Evolutionary conservation across 2,113 vertebrate species (phyloP), one percentile per base, ranked within the genome.

Genomic region (Syngnathus scovelli): DNA sequence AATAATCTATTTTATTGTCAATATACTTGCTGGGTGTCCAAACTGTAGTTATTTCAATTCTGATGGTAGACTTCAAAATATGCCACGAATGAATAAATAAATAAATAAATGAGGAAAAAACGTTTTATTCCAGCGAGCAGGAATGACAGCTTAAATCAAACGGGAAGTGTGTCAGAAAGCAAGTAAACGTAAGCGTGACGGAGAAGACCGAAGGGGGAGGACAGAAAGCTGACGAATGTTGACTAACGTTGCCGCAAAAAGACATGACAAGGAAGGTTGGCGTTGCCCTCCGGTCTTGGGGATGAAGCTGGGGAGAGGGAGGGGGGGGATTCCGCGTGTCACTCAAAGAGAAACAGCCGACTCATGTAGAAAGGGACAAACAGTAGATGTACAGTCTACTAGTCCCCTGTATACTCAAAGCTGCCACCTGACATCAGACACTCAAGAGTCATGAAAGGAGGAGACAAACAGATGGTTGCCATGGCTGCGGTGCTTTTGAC

Each of bases 241-340:
- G 70, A 83, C 66, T n/a, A 69, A 66, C 74, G 51, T 58, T 39
- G 64, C 74, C 69, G 76, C 69, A 68, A 77, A 66, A 67, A 83
- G 76, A 70, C 68, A 80, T 81, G 86, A 83, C 80, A 83, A 79
- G 7, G 65, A 85, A 88, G 87, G 86, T 86, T 76, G 83, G 73
- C 71, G 65, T 44, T 76, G 68, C 78, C 81, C 78, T 44, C 48
- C 48, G 77, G 54, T 33, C 13, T 11, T 15, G 23, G 27, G 3
- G 54, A 15, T 27, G 52, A 54, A 54, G 52, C 52, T 23, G 5
- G 37, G 78, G 69, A 67, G 68, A 12, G 46, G 71, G 63, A 65
- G 33, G 18, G 44, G 41, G 2, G 41, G 41, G 6, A 11, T 8
- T 1, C 39, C 73, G 70, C 78, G 75, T 78, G 79, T 86, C 85